Base-by-base conservation (phyloP, 2,888 invertebrate species). In the Troglohyphantes excavatus region DNA sequence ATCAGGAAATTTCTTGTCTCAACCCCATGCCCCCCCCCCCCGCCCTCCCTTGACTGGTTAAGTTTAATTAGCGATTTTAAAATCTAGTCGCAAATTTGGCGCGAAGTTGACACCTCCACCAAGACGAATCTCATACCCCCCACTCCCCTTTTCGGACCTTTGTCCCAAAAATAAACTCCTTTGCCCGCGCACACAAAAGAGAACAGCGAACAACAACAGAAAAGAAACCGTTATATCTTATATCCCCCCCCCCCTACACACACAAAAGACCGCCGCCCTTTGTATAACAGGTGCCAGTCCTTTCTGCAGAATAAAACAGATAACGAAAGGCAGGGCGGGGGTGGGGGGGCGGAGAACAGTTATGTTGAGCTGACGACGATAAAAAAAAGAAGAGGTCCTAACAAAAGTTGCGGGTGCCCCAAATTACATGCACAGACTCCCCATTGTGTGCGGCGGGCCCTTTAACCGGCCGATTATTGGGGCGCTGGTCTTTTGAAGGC, bases 401-500 rank as follows among this genome's bases (percentile, higher is more conserved):
- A 88, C 81, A 81, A 88, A 88, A 88, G 81, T 84, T 73, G 83
- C 63, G 63, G n/a, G 72, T 87, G 86, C 73, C 73, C 89, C 89
- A 89, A 89, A 89, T 89, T 89, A 89, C 89, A 89, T 89, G 89
- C 89, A 89, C 89, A 89, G 83, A 83, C 89, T 83, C 83, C 68
- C 70, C 75, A 82, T 82, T 83, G 72, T 76, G 19, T 13, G 19
- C n/a, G n/a, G n/a, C n/a, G 53, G 89, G 76, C 89, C 86, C 88
- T 88, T 88, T 88, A 88, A 82, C 88, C 53, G 89, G 63, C 83
- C 83, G 83, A 89, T 89, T 89, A 89, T 89, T 89, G 89, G 89
- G 87, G 61, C 87, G 79, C 79, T 79, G 84, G 84, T 79, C 79
- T 79, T 46, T 79, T 67, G 67, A 67, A 46, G 46, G 87, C 63